phyloP scores from a whole-genome alignment of 2,797 vertebrate species.

The Melanotaenia nigrans region DNA sequence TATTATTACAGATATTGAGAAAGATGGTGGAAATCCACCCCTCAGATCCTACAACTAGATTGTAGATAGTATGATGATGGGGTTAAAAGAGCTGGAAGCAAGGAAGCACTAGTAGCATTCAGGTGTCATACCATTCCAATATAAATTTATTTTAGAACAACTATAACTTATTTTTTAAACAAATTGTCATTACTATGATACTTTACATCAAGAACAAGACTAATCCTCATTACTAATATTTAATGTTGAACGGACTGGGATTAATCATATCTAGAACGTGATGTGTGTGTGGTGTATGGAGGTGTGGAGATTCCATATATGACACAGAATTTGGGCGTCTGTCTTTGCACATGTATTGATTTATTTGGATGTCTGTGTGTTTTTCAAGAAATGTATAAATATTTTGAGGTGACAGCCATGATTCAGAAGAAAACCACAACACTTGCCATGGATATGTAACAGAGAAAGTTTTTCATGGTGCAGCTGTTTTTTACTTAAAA shows the following conservation, averaged over 20 bases:
- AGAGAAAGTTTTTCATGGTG: not conserved
- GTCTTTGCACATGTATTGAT: not conserved
- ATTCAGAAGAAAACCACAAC: slow-evolving; percentile 34
- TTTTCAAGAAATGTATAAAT: slow-evolving; percentile 7
- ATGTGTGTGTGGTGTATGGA: not conserved
- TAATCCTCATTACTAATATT: not conserved
- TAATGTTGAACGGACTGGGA: not conserved
- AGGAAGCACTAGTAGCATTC: too few relatives aligned
- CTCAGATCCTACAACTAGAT: not conserved
- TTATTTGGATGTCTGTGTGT: not conserved
- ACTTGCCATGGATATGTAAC: not conserved
- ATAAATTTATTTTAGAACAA: too few relatives aligned
- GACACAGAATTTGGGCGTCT: not conserved
- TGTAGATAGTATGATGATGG: not conserved
- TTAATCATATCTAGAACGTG: not conserved
- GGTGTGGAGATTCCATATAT: not conserved
- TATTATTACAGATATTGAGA: not conserved
- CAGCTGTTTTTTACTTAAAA: not conserved
- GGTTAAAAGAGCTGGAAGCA: too few relatives aligned
- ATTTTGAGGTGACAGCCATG: not conserved
- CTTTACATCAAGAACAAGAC: too few relatives aligned
- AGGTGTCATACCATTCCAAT: too few relatives aligned
- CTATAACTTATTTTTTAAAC: not conserved
- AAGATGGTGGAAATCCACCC: not conserved
- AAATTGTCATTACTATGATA: too few relatives aligned